These are phyloP conservation scores for Nannobrachium achirus DNA, from an alignment of 2,113 vertebrate genomes.

Conservation along the genomic window DNA sequence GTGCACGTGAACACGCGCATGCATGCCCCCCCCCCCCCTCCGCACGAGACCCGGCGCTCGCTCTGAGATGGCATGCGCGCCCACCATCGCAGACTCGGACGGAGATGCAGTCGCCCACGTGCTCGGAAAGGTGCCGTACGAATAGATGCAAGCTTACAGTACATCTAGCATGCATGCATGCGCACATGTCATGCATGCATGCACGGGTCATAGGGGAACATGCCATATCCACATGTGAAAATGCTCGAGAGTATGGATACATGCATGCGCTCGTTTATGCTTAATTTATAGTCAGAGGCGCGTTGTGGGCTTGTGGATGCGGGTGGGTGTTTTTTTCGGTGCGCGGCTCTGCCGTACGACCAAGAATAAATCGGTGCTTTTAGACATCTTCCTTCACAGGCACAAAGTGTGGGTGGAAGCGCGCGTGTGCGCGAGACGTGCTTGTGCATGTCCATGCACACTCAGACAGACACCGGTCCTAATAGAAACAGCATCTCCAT, in stretches of 20 bases:
- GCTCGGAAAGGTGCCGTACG: neutral
- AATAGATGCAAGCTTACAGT: neutral
- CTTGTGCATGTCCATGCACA: neutral
- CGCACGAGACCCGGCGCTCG: neutral
- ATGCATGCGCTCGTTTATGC: too few species aligned
- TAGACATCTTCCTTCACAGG: constrained; percentile 34
- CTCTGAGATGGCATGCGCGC: neutral
- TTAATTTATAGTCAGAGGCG: too few species aligned
- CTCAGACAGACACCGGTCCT: too few species aligned
- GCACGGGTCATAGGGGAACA: constrained; percentile 12
- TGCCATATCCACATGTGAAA: constrained; percentile 43
- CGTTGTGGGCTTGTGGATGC: too few species aligned
- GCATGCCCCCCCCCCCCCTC: neutral
- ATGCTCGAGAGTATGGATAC: neutral
- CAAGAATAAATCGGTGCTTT: constrained; percentile 2
- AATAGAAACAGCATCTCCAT: too few species aligned
- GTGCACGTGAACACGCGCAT: constrained; percentile 25
- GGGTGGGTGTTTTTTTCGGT: too few species aligned
- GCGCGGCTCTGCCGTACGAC: too few species aligned
- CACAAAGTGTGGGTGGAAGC: neutral
- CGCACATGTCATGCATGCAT: neutral
- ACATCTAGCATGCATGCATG: neutral
- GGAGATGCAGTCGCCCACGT: neutral
- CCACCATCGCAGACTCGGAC: neutral
- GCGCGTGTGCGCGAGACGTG: neutral